Conservation (phyloP, 1,140 invertebrate genomes). For the Cotesia typhae region DNA sequence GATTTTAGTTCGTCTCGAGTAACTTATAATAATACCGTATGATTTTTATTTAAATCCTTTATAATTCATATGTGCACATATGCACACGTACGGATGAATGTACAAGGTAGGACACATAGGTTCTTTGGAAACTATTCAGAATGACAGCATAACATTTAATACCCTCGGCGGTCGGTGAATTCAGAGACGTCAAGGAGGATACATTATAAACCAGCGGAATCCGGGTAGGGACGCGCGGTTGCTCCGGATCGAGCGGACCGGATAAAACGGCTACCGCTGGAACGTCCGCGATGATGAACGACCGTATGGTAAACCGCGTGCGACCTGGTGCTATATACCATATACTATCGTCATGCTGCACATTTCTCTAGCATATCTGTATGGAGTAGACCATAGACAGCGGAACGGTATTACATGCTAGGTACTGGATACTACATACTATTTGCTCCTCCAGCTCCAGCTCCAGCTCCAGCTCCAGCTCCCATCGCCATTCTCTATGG, state of each 20-base stretch:
- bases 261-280: conserved; percentile 29
- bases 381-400: not conserved
- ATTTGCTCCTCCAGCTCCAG: conserved; percentile 23
- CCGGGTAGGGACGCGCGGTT: conserved; percentile 22
- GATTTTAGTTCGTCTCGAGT: too few relatives aligned
- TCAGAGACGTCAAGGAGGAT: conserved; percentile 25
- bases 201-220: conserved; percentile 31
- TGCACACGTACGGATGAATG: too few relatives aligned
- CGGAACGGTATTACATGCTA: not conserved
- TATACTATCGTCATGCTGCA: conserved; percentile 15
- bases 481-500: conserved; percentile 33
- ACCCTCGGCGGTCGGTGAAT: conserved; percentile 17
- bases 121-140: conserved; percentile 9
- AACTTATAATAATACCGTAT: too few relatives aligned
- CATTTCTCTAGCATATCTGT: not conserved
- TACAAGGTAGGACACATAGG: too few relatives aligned
- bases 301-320: conserved; percentile 50
- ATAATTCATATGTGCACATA: too few relatives aligned
- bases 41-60: too few relatives aligned
- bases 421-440: conserved; percentile 35
- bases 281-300: conserved; percentile 44
- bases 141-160: not conserved
- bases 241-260: conserved; percentile 30
- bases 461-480: too few relatives aligned
- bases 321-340: conserved; percentile 14